A percentile compares a stretch with the other conserved stretches of the same genome.
Conservation (phyloP, 2,888 invertebrate species). For the Seira sanloemensis region DNA sequence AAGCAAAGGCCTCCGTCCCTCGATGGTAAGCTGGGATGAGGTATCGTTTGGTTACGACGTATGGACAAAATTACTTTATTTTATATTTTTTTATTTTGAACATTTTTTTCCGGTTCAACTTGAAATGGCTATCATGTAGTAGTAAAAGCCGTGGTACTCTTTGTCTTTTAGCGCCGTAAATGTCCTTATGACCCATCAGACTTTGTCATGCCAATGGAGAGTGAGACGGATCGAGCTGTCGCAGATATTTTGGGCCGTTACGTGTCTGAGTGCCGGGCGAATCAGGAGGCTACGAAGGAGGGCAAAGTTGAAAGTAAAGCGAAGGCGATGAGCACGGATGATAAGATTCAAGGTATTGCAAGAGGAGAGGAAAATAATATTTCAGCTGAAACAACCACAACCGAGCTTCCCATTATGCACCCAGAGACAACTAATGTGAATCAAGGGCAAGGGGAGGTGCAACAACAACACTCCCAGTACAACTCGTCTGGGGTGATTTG, state of each 20-base stretch:
- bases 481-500: neutral
- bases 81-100: conserved; percentile 5
- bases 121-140: neutral
- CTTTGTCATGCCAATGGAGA: conserved; percentile 54
- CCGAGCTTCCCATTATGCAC: neutral
- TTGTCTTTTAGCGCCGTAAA: conserved; percentile 50
- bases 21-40: conserved; percentile 50
- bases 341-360: neutral
- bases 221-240: conserved; percentile 63
- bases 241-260: conserved; percentile 53
- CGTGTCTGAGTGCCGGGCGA: conserved; percentile 30
- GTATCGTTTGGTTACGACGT: conserved; percentile 12
- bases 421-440: neutral
- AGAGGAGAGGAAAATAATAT: neutral
- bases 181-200: conserved; percentile 43
- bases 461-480: neutral
- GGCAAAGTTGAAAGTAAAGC: neutral
- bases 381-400: neutral
- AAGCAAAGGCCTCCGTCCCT: conserved; percentile 66
- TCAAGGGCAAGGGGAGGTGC: conserved; percentile 1
- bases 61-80: neutral
- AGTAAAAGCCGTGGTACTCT: neutral
- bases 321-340: neutral
- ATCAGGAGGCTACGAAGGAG: conserved; percentile 14
- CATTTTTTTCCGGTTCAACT: conserved; percentile 6